These are phyloP conservation scores for Marmota flaviventris DNA, from an alignment of 2,113 vertebrate species.

Conservation along the genomic window DNA sequence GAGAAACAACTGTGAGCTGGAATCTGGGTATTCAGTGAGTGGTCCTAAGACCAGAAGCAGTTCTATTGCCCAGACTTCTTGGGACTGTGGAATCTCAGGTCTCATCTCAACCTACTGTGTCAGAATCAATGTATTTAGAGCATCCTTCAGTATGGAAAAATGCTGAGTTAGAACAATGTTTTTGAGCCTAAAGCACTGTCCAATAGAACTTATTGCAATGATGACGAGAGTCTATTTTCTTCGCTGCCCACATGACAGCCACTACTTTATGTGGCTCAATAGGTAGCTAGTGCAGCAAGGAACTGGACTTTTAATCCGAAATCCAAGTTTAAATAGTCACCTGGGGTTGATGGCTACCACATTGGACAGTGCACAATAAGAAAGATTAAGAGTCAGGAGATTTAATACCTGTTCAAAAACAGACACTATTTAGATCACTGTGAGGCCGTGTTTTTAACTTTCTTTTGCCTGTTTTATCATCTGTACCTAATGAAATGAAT, in stretches of 20 bases:
- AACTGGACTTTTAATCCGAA: slow-evolving; percentile 34
- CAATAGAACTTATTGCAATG: not conserved
- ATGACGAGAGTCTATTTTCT: not conserved
- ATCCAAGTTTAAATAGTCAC: not conserved
- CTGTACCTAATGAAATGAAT: not conserved
- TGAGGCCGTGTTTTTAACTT: not conserved
- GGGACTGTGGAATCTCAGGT: not conserved
- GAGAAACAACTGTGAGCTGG: not conserved
- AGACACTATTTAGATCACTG: not conserved
- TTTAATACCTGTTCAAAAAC: not conserved
- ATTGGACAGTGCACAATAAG: not conserved
- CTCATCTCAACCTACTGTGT: not conserved
- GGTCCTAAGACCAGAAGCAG: not conserved
- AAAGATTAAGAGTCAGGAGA: not conserved
- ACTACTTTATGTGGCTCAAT: not conserved
- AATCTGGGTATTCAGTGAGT: not conserved
- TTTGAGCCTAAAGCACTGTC: not conserved
- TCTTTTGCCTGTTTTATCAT: not conserved
- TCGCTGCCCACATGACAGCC: not conserved
- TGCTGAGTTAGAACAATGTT: not conserved
- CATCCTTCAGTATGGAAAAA: not conserved
- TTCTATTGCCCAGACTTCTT: no score
- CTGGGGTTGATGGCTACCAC: not conserved
- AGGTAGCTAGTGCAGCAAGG: not conserved
- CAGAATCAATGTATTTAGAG: not conserved